Evolutionary conservation across 2,888 invertebrate species (phyloP), one percentile per base, ranked within the genome.

Genomic region (Calameuta pallipes): DNA sequence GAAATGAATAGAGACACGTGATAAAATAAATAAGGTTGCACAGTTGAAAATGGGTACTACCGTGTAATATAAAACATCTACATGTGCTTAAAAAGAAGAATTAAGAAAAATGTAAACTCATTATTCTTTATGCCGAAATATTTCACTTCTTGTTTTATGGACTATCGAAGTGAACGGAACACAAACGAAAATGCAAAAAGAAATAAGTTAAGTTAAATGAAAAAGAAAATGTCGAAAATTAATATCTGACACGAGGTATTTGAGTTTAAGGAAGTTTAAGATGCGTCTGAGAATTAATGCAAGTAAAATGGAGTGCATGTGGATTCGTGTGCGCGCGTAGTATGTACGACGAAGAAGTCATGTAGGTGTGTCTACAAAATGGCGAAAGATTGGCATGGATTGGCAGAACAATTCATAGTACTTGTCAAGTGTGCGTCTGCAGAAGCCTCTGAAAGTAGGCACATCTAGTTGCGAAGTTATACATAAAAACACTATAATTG

Each of bases 121-220:
- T 56, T 23, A 15, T 56, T 56, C 56, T 23, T 56, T 56, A 9
- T 56, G 56, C 23, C 56, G 23, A 56, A 56, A 23, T 56, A 56
- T 23, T 56, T 23, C 23, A 23, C 56, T 23, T 56, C 41, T 56
- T 9, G 56, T 56, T 56, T 56, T 56, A 56, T 56, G 56, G 56
- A 56, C 23, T 15, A 23, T 23, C 9, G 2, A 56, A 23, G 56
- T 56, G 56, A 56, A 23, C 1, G 56, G 36, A 36, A 56, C 23
- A 23, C 23, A 23, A 23, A 23, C 9, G 23, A 73, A 82, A 82
- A 80, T 78, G 78, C 75, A 33, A 68, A 75, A 75, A 69, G 70
- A 56, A 74, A 69, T 77, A 73, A 78, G 30, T n/a, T 37, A 70
- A 13, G 35, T 70, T 77, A 78, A 68, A 23, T 11, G 75, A 70